Evolutionary conservation across 2,113 vertebrate species (phyloP), one percentile per base, ranked within the genome.

Genomic region (Herpailurus yagouaroundi): DNA sequence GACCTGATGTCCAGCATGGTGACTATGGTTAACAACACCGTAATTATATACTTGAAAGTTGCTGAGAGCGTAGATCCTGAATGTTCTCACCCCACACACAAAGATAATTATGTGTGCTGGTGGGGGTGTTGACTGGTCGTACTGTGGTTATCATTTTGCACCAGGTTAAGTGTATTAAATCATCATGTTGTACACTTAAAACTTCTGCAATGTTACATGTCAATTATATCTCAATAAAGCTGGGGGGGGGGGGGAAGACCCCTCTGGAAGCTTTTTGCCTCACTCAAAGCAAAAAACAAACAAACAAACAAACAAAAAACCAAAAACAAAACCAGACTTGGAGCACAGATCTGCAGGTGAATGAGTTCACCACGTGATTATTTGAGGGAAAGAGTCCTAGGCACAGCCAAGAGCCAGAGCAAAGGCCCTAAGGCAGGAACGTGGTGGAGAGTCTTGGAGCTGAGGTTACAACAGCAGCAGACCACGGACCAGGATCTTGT

Each of bases 231-330:
- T 80, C 66, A 45, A 4, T 9, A 73, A 45, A 60, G 19, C 21
- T 60, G 38, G 10, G 50, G 60, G 14, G 38, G 10, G 50, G 60
- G 14, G 8, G 0, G 7, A 0, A 7, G 1, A 2, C 50, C 13
- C 13, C 9, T 89, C 79, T 19, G 29, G n/a, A 87, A 84, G 81
- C 15, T 82, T 68, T 86, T 18, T 0, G 4, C 38, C n/a, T 93
- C 8, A 21, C 13, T 68, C 68, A 23, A 7, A 73, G 45, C 36
- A 0, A 71, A 74, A 95, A 31, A 15, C 36, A 0, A 77, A 74
- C 93, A 31, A 15, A 73, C 15, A 21, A 23, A 33, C 63, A 29
- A 64, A 31, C 2, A 31, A 15, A 15, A 66, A 31, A 31, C 0
- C 6, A 25, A 60, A 60, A 60, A 18, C 57, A 23, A 66, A 66